A percentile compares a stretch with the other conserved stretches of the same genome.
Conservation (phyloP, 2,797 vertebrate genomes). For the Phrynocephalus vlangalii region DNA sequence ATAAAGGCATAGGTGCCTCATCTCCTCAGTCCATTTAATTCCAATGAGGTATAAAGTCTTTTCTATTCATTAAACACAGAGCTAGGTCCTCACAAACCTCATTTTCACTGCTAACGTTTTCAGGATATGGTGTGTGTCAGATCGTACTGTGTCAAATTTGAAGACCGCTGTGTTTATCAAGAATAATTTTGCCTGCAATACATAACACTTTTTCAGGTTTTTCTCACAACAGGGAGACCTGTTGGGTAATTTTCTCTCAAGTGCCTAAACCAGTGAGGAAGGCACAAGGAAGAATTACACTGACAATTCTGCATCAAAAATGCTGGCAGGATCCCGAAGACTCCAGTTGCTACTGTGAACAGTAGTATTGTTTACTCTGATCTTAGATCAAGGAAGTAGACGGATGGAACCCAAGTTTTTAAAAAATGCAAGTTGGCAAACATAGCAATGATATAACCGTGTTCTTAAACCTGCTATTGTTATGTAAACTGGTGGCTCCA, state of each 20-base stretch:
- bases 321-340: not conserved
- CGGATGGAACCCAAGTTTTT: not conserved
- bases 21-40: conserved; percentile 36
- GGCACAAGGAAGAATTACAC: conserved; percentile 32
- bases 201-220: conserved; percentile 55
- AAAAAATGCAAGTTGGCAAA: not conserved
- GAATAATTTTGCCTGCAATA: conserved; percentile 47
- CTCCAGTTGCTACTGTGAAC: conserved; percentile 22
- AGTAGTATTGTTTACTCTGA: conserved; percentile 31
- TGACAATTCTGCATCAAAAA: conserved; percentile 34
- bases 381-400: conserved; percentile 14
- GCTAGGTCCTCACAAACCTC: not conserved
- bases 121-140: conserved; percentile 37
- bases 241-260: conserved; percentile 40
- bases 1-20: conserved; percentile 18
- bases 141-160: conserved; percentile 36
- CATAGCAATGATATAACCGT: conserved; percentile 13
- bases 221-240: conserved; percentile 41
- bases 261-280: conserved; percentile 10
- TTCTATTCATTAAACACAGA: conserved; percentile 27
- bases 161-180: conserved; percentile 43
- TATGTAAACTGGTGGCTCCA: not conserved
- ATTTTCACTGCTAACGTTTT: conserved; percentile 41
- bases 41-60: conserved; percentile 16
- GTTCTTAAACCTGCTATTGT: conserved; percentile 17